Base-by-base conservation (phyloP, 2,113 vertebrate species). In the Erpornis zantholeuca region DNA sequence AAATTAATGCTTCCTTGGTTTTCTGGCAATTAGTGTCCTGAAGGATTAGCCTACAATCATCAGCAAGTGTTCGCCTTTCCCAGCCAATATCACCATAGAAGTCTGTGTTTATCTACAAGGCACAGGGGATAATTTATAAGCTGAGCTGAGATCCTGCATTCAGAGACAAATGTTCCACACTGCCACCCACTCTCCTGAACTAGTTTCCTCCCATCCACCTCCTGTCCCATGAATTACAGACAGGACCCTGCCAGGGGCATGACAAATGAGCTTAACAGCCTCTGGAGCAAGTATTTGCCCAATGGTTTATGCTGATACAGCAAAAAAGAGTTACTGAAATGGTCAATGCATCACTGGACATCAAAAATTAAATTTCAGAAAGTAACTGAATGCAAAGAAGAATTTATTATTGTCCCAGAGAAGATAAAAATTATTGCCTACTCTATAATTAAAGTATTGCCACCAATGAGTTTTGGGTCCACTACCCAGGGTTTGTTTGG, bases 1-100 rank as follows among this genome's bases (percentile, higher is more conserved):
- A 84, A 81, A 70, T 90, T 71, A 93, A 95, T 93, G 36, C 63
- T 68, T 93, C 87, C 56, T 61, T 80, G 60, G 63, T 82, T 92
- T 92, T 91, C 61, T 75, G 66, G 78, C 82, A 92, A 53, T 70
- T 92, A 93, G 86, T 73, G 86, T 82, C 63, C 82, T 82, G 70
- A 38, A 38, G 38, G 38, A 38, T 38, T 38, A 38, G 38, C 38
- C 38, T 38, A 38, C 38, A 38, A 38, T 38, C 38, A 38, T 38
- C 38, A 38, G 38, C 38, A 38, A 38, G 38, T 38, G 38, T 38
- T 38, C 38, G 12, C 38, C 38, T 38, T 38, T 38, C 38, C 38
- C 38, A 38, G 38, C 38, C 38, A 38, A 38, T 38, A 38, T 38
- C 9, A 38, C 38, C 38, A 38, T 38, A 38, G 38, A 38, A 38